A percentile compares a stretch with the other conserved stretches of the same genome.
phyloP scores from a whole-genome alignment of 2,797 vertebrate genomes.

The Myotis planiceps region DNA sequence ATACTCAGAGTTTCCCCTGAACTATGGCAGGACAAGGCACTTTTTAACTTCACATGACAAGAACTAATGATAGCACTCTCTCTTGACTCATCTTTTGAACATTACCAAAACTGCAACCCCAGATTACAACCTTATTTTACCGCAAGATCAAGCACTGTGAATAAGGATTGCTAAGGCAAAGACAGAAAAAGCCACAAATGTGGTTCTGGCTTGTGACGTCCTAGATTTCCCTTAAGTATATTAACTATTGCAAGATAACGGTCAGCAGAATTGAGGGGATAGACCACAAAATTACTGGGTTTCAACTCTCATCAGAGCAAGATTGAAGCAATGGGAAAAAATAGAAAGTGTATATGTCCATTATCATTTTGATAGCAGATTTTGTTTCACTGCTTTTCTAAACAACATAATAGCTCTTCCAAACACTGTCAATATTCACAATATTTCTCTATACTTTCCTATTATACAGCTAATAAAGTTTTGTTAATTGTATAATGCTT shows the following conservation, averaged over 20 bases:
- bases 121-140: slow-evolving; percentile 77
- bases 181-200: slow-evolving; percentile 58
- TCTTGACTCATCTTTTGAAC: slow-evolving; percentile 75
- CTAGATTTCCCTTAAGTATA: slow-evolving; percentile 61
- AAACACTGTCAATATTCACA: not conserved
- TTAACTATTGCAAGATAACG: slow-evolving; percentile 67
- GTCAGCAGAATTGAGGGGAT: slow-evolving; percentile 63
- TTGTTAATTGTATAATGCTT: not conserved
- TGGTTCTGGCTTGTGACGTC: slow-evolving; percentile 53
- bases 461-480: not conserved
- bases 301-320: slow-evolving; percentile 13
- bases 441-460: not conserved
- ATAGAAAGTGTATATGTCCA: not conserved
- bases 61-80: slow-evolving; percentile 73
- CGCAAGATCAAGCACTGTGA: slow-evolving; percentile 66
- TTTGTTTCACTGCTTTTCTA: slow-evolving; percentile 36
- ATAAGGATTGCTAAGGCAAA: slow-evolving; percentile 59
- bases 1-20: slow-evolving; percentile 42
- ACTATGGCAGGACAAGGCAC: slow-evolving; percentile 59
- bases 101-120: slow-evolving; percentile 64
- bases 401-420: not conserved
- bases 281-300: slow-evolving; percentile 38
- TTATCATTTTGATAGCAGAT: slow-evolving; percentile 19
- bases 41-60: slow-evolving; percentile 55
- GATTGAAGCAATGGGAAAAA: not conserved